phyloP scores from a whole-genome alignment of 92 coral and sea anemone species.

The Pocillopora grandis region DNA sequence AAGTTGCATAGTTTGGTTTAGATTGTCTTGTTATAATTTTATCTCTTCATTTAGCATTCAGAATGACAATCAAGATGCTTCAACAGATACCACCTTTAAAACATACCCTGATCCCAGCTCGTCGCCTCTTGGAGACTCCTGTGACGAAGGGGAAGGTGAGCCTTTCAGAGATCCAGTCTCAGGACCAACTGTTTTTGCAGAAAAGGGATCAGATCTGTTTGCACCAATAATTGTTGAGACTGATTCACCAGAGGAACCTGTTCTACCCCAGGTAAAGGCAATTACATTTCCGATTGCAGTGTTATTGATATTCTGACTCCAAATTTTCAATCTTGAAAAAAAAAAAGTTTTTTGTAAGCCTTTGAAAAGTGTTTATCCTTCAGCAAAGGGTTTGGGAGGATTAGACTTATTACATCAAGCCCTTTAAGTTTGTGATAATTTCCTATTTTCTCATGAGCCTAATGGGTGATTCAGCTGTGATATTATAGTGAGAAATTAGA shows the following conservation, averaged over 20 bases:
- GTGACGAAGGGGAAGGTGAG: background rate
- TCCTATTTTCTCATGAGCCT: too few species aligned
- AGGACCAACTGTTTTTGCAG: background rate
- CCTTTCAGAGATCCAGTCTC: conserved; percentile 5
- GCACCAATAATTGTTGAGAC: conserved; percentile 13
- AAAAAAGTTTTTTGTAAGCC: too few species aligned
- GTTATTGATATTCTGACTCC: too few species aligned
- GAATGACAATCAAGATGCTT: conserved; percentile 3
- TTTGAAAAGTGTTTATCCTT: too few species aligned
- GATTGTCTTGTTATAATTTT: background rate
- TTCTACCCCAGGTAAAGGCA: conserved; percentile 35
- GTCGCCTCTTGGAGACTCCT: conserved; percentile 2
- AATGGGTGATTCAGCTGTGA: too few species aligned
- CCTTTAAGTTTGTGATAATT: too few species aligned
- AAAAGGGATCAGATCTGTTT: conserved; percentile 25
- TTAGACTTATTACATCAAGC: too few species aligned
- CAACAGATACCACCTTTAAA: conserved; percentile 12
- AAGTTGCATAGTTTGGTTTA: background rate
- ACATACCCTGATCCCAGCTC: background rate
- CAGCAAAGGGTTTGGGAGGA: too few species aligned
- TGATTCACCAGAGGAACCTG: conserved; percentile 25
- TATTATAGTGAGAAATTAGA: too few species aligned
- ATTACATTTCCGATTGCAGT: background rate
- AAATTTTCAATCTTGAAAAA: too few species aligned
- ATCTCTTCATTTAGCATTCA: conserved; percentile 22